Conservation (phyloP, 2,888 invertebrate species). For the Apoderus coryli region DNA sequence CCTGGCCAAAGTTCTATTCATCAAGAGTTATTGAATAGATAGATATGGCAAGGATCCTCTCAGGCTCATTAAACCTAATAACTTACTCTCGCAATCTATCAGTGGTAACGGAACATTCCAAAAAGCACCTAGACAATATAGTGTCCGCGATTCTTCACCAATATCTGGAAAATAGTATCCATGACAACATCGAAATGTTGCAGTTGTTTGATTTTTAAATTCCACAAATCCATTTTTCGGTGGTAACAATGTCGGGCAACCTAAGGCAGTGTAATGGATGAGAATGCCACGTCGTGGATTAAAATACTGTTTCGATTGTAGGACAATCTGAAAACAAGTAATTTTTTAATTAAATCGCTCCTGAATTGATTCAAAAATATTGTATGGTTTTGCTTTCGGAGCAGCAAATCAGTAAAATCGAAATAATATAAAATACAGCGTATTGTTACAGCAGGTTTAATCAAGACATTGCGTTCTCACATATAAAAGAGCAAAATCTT, state of each 20-base stretch:
- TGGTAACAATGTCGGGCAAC: conserved; percentile 47
- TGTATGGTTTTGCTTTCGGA: too few relatives aligned
- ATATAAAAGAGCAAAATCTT: too few relatives aligned
- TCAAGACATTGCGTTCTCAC: too few relatives aligned
- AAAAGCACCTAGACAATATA: conserved; percentile 49
- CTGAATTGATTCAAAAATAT: too few relatives aligned
- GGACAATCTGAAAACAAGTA: conserved; percentile 15
- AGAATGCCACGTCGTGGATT: conserved; percentile 47
- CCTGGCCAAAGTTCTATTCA: too few relatives aligned
- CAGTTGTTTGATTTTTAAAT: conserved; percentile 41
- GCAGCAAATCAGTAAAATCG: too few relatives aligned
- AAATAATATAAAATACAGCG: too few relatives aligned
- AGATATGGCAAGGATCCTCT: too few relatives aligned
- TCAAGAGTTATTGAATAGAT: too few relatives aligned
- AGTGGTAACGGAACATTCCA: conserved; percentile 50
- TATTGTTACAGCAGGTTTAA: too few relatives aligned
- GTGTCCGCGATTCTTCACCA: conserved; percentile 40
- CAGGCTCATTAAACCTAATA: too few relatives aligned
- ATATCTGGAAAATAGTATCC: conserved; percentile 55
- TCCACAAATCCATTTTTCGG: conserved; percentile 55
- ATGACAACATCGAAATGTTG: conserved; percentile 54
- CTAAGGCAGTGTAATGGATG: conserved; percentile 46
- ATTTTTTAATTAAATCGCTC: too few relatives aligned
- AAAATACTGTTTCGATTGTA: conserved; percentile 17
- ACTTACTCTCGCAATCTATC: conserved; percentile 43